Evolutionary conservation across 2,888 invertebrate species (phyloP).

Genomic region (Cantharis lateralis): DNA sequence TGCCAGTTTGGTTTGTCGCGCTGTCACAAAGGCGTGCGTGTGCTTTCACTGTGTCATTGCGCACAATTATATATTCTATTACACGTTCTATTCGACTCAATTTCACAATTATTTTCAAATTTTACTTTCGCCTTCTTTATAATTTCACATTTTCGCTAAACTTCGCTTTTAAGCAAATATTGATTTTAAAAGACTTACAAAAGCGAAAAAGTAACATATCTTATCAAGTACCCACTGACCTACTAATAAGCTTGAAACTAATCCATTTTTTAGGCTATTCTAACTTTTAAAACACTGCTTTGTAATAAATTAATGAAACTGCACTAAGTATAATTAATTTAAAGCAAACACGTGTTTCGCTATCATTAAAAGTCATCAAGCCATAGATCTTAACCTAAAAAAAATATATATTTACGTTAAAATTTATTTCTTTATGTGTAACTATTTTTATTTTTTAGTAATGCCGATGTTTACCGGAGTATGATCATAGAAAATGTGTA

Average conservation of each 20-base stretch:
- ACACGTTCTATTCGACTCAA: neutral
- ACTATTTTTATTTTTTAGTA: no score
- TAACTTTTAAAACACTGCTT: neutral
- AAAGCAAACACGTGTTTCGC: neutral
- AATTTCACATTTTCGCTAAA: neutral
- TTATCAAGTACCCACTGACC: neutral
- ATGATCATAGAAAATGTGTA: no score
- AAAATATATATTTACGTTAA: no score
- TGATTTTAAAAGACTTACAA: neutral
- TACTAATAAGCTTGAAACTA: neutral
- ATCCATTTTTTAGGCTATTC: neutral
- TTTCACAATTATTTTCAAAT: neutral
- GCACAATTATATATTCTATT: constrained; percentile 21
- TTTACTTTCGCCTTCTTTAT: neutral
- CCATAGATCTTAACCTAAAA: no score
- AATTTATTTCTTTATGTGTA: no score
- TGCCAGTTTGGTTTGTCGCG: constrained; percentile 36
- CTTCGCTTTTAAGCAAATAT: neutral
- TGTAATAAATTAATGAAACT: neutral
- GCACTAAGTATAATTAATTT: no score
- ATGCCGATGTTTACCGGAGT: no score
- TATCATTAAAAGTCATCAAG: neutral
- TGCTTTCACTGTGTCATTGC: constrained; percentile 41
- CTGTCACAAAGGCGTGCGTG: constrained; percentile 41
- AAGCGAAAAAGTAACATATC: neutral